phyloP scores from a whole-genome alignment of 2,888 invertebrate species.

The Scaptomyza caliginosa region DNA sequence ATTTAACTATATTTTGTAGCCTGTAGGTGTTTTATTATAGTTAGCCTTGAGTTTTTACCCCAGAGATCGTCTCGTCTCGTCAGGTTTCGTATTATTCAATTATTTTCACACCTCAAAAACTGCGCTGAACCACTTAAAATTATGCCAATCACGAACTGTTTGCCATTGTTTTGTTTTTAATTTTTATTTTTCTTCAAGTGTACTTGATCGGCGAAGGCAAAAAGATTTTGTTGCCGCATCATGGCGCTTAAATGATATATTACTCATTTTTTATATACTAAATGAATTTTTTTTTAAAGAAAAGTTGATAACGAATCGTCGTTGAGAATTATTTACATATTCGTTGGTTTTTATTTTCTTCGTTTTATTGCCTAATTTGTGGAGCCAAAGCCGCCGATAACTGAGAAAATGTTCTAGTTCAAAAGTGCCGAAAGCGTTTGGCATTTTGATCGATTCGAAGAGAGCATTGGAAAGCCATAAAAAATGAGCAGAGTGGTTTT shows the following conservation, averaged over 20 bases:
- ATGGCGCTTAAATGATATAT: conserved; percentile 48
- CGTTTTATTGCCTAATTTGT: conserved; percentile 40
- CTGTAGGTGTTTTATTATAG: conserved; percentile 80
- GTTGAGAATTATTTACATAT: conserved; percentile 42
- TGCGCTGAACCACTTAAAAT: conserved; percentile 66
- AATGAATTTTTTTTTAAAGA: background rate
- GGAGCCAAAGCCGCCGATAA: conserved; percentile 13
- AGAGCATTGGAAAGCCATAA: conserved; percentile 62
- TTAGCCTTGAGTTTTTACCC: conserved; percentile 65
- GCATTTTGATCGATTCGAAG: conserved; percentile 31
- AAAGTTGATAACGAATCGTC: conserved; percentile 42
- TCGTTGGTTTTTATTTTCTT: conserved; percentile 14
- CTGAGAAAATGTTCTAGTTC: conserved; percentile 28
- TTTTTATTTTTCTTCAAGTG: conserved; percentile 49
- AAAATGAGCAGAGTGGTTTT: conserved; percentile 50
- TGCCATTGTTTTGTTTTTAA: conserved; percentile 31
- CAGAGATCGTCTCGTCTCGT: conserved; percentile 34
- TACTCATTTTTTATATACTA: conserved; percentile 3
- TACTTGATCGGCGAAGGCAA: conserved; percentile 40
- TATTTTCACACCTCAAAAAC: conserved; percentile 72
- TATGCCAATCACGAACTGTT: conserved; percentile 71
- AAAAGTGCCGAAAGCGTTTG: conserved; percentile 46
- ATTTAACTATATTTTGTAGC: conserved; percentile 32
- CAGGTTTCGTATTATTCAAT: conserved; percentile 65
- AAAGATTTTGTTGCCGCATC: conserved; percentile 55